Evolutionary conservation across 2,797 vertebrate genomes (phyloP), one percentile per base, ranked within the genome.

Genomic region (Phyllotis vaccarum): DNA sequence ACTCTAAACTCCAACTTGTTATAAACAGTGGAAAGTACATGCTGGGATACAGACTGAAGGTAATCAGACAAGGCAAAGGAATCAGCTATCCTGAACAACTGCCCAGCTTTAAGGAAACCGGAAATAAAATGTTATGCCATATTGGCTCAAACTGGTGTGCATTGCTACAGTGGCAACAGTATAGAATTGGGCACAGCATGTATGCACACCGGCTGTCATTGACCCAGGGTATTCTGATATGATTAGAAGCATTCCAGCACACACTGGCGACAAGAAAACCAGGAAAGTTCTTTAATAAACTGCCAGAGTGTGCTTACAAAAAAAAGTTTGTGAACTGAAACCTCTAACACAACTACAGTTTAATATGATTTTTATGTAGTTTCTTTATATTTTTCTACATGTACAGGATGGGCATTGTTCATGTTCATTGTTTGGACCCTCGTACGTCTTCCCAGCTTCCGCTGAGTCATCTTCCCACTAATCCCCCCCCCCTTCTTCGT

Each of bases 401-500:
- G 37, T 5, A 21, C 34, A 87, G 49, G 24, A 72, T 54, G n/a
- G 19, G 37, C 6, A 0, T 19, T 72, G 66, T 5, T 43, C 52
- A 72, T 31, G 19, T 72, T 17, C 16, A 29, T 29, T 83, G 60
- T 6, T 19, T 8, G 34, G 43, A 24, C 21, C 19, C 2, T 24
- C 19, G 49, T 12, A 0, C 2, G 31, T n/a, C 34, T 13, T 34
- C 31, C n/a, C 12, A 24, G 1, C 16, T 49, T 8, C n/a, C 1
- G 27, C 22, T 19, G 12, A 37, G 82, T 40, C n/a, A 10, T 52
- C 70, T 40, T 19, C 62, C 46, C 64, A 6, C 5, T 9, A 52
- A 10, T n/a, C 9, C 49, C 31, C n/a, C 12, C 34, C 9, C 49
- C 31, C n/a, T 19, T 86, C 13, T 17, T 19, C 12, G 1, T 52